phyloP scores from a whole-genome alignment of 2,888 invertebrate species.

The Lysandra coridon region DNA sequence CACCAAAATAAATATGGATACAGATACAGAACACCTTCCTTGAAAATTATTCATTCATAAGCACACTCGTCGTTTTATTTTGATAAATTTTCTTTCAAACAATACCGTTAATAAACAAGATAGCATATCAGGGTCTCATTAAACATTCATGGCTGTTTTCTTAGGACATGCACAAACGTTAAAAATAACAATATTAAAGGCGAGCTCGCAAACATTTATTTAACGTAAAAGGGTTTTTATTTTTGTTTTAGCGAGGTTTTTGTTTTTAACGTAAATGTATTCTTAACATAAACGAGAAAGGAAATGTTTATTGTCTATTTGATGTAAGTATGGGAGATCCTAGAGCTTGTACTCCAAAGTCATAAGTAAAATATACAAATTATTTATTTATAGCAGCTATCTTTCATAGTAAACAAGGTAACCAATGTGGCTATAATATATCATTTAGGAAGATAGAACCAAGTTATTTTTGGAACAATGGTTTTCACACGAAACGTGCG shows the following conservation, averaged over 20 bases:
- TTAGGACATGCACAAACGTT: constrained; percentile 27
- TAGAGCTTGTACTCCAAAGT: not conserved
- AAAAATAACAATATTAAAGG: constrained; percentile 17
- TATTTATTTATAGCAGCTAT: no score
- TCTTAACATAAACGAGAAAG: not conserved
- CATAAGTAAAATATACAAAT: not conserved
- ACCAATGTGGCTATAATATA: not conserved
- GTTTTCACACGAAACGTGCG: not conserved
- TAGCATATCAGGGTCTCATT: constrained; percentile 26
- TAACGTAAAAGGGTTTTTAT: constrained; percentile 7
- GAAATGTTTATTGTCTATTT: not conserved
- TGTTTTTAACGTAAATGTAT: constrained; percentile 21
- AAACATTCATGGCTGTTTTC: constrained; percentile 28
- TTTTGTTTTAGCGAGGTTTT: constrained; percentile 25
- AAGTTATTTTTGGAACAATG: not conserved
- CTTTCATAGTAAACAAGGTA: not conserved
- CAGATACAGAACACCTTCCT: not conserved
- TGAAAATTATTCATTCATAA: constrained; percentile 14
- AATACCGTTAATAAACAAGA: constrained; percentile 26
- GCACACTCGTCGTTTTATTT: not conserved
- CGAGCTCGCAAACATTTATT: constrained; percentile 4
- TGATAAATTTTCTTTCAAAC: constrained; percentile 12
- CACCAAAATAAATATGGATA: not conserved
- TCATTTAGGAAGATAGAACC: not conserved
- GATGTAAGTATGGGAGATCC: not conserved